phyloP scores from a whole-genome alignment of 1,140 invertebrate genomes.

The Ridgeia piscesae region DNA sequence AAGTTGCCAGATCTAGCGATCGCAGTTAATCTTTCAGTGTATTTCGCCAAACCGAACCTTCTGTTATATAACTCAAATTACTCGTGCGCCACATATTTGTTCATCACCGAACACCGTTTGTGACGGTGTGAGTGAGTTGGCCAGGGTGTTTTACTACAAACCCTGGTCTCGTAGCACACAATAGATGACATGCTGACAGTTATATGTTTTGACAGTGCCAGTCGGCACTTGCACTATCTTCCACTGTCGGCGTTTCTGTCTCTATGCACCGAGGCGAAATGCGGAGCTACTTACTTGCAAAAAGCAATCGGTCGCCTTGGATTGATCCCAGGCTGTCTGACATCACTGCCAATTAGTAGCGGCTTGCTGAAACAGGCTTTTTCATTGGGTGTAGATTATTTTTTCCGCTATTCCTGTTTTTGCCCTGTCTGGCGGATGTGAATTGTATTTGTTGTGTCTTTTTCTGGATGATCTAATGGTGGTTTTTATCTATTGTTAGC shows the following conservation, averaged over 20 bases:
- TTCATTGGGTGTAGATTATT: neutral
- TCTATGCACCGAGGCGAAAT: neutral
- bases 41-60: no score
- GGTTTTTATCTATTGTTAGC: neutral
- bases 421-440: neutral
- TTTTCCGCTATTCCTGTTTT: neutral
- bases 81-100: no score
- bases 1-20: no score
- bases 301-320: neutral
- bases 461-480: neutral
- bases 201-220: neutral
- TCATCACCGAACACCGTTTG: no score
- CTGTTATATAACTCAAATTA: no score
- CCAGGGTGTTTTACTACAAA: neutral
- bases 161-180: neutral
- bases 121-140: neutral
- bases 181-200: neutral
- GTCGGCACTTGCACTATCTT: neutral
- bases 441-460: neutral
- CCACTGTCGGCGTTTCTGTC: neutral
- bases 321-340: neutral
- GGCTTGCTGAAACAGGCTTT: neutral
- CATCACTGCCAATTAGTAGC: neutral
- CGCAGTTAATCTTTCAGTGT: no score
- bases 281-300: neutral